Evolutionary conservation across 2,113 vertebrate species (phyloP).

Genomic region (Eubucco bourcierii): DNA sequence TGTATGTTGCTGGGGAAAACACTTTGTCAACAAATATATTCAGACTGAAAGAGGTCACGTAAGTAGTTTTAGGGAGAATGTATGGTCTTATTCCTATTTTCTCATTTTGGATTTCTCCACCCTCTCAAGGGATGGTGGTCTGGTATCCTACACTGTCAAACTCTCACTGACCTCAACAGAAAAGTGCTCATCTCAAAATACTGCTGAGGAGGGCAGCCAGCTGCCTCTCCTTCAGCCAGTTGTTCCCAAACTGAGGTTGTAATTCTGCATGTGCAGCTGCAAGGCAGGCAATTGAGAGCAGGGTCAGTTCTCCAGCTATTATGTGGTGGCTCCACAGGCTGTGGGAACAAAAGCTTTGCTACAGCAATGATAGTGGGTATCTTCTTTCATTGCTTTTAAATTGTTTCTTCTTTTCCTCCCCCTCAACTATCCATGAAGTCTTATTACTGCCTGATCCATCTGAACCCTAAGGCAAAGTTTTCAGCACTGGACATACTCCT

Average conservation of each 20-base stretch:
- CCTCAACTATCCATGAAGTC: background rate
- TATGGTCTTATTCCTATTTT: background rate
- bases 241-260: background rate
- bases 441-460: conserved; percentile 30
- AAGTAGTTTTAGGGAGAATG: background rate
- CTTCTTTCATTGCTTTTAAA: conserved; percentile 37
- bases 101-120: background rate
- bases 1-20: background rate
- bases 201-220: conserved; percentile 3
- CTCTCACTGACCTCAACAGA: background rate
- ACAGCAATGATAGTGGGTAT: background rate
- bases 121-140: background rate
- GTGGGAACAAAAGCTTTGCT: background rate
- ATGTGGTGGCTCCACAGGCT: background rate
- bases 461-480: conserved; percentile 56
- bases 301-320: conserved; percentile 8
- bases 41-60: background rate
- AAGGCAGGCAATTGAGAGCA: background rate
- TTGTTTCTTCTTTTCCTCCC: conserved; percentile 19
- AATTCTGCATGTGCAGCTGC: background rate
- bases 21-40: background rate
- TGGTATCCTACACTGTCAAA: background rate
- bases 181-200: conserved; percentile 1
- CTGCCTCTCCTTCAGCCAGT: background rate
- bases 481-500: conserved; percentile 11